Conservation (phyloP, 2,113 vertebrate species). For the Xiphophorus couchianus region DNA sequence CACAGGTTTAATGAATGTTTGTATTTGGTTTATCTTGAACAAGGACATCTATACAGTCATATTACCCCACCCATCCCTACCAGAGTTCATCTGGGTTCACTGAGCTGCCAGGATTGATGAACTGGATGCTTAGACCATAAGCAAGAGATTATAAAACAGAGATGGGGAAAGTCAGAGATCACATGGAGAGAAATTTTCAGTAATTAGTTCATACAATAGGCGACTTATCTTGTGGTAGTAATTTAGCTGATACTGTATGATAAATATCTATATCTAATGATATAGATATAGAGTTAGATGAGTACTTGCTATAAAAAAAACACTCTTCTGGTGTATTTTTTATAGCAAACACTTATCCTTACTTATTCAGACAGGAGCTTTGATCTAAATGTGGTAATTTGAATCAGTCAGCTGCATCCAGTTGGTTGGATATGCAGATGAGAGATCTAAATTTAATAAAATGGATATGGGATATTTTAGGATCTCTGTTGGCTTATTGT, state of each 20-base stretch:
- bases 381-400: conserved; percentile 40
- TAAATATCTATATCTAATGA: no score
- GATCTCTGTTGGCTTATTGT: neutral
- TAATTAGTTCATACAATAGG: conserved; percentile 37
- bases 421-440: conserved; percentile 1
- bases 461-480: neutral
- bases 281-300: no score
- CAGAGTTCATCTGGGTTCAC: conserved; percentile 42
- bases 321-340: conserved; percentile 3
- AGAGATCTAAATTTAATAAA: conserved; percentile 10
- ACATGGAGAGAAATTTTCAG: conserved; percentile 18
- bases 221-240: neutral
- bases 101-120: conserved; percentile 41
- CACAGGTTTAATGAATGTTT: conserved; percentile 51
- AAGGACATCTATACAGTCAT: conserved; percentile 64
- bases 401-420: conserved; percentile 14
- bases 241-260: no score
- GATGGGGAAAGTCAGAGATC: conserved; percentile 39
- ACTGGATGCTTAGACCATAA: conserved; percentile 35
- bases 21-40: conserved; percentile 47
- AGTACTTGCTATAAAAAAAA: no score
- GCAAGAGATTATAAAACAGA: conserved; percentile 58
- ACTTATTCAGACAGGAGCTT: conserved; percentile 14
- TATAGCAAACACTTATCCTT: conserved; percentile 15
- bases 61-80: conserved; percentile 45